Conservation (phyloP, 1,140 invertebrate species). For the Drosophila aff. region DNA sequence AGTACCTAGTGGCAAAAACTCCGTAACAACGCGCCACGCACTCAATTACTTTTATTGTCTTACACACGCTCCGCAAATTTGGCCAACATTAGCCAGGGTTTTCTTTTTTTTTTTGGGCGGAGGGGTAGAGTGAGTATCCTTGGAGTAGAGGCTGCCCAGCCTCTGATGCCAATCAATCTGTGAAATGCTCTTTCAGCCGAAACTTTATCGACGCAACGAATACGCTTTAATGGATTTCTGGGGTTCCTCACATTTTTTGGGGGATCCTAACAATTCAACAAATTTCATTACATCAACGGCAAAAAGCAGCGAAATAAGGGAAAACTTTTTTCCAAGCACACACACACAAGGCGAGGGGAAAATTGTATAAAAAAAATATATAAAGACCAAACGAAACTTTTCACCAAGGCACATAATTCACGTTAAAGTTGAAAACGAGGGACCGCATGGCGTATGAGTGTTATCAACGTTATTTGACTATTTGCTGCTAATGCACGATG, state of each 20-base stretch:
- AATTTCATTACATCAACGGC: constrained; percentile 76
- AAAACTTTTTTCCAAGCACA: constrained; percentile 47
- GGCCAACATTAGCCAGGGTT: constrained; percentile 60
- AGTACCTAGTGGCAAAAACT: constrained; percentile 39
- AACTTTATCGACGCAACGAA: constrained; percentile 63
- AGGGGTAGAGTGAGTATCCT: not conserved
- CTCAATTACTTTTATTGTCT: constrained; percentile 83
- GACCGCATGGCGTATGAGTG: constrained; percentile 74
- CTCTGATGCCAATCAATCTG: constrained; percentile 78
- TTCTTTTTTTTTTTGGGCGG: not conserved
- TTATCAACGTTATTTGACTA: constrained; percentile 76
- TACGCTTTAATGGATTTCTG: constrained; percentile 76
- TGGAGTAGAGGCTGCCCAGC: constrained; percentile 1
- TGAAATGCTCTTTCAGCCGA: constrained; percentile 64
- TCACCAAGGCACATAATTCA: constrained; percentile 64
- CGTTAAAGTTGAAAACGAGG: constrained; percentile 69
- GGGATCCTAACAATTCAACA: constrained; percentile 65
- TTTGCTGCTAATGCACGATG: constrained; percentile 67
- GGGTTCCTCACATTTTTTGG: constrained; percentile 19
- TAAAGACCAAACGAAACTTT: constrained; percentile 37
- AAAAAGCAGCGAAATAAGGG: constrained; percentile 35
- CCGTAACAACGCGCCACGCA: constrained; percentile 61
- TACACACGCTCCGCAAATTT: constrained; percentile 76
- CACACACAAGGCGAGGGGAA: not conserved
- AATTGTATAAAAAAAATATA: constrained; percentile 3